A percentile compares a stretch with the other conserved stretches of the same genome.
phyloP scores from a whole-genome alignment of 2,113 vertebrate species.

The Thymallus thymallus region DNA sequence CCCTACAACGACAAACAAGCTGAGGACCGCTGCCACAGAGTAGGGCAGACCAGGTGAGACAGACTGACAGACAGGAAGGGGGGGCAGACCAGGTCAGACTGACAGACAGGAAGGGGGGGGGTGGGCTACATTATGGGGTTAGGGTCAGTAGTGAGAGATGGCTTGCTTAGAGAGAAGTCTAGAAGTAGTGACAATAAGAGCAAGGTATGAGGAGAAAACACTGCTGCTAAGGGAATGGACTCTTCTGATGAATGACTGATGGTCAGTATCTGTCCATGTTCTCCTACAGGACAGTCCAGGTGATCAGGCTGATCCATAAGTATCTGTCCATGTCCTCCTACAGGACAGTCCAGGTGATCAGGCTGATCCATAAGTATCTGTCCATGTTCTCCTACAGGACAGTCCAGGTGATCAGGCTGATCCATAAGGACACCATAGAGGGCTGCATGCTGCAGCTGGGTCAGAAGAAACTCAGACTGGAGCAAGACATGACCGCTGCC shows the following conservation, averaged over 20 bases:
- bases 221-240: too few species aligned
- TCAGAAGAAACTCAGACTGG: constrained; percentile 91
- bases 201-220: too few species aligned
- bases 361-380: constrained; percentile 72
- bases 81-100: not conserved
- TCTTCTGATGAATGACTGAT: too few species aligned
- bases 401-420: constrained; percentile 89
- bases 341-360: constrained; percentile 91
- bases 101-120: not conserved
- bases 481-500: constrained; percentile 91
- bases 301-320: constrained; percentile 87
- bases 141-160: not conserved
- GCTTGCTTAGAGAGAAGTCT: not conserved
- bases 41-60: constrained; percentile 85
- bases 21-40: constrained; percentile 92
- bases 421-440: constrained; percentile 90
- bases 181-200: too few species aligned
- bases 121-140: too few species aligned
- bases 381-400: constrained; percentile 72
- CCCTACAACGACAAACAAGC: constrained; percentile 98
- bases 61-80: too few species aligned
- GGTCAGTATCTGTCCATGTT: not conserved
- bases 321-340: constrained; percentile 28
- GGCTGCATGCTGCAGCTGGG: constrained; percentile 89
- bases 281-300: constrained; percentile 84